These are phyloP conservation scores for Notoglanidium macrostoma DNA, from an alignment of 2,797 vertebrate genomes.

Conservation along the genomic window DNA sequence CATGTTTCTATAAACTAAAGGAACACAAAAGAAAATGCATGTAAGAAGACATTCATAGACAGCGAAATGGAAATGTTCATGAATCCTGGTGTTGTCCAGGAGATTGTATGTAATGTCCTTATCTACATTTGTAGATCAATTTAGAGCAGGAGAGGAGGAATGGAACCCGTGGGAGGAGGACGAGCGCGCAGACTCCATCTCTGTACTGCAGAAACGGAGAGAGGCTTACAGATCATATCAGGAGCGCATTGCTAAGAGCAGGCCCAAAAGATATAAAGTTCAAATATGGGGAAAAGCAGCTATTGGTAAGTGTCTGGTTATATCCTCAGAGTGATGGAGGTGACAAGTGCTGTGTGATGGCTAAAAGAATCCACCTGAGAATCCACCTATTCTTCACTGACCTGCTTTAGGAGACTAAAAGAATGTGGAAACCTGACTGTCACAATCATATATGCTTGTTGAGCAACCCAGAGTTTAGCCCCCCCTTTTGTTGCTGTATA, in stretches of 20 bases:
- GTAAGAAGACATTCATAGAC: not conserved
- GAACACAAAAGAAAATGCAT: not conserved
- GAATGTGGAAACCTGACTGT: not conserved
- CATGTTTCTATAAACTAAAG: not conserved
- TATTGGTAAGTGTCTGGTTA: constrained; percentile 78
- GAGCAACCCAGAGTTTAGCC: not conserved
- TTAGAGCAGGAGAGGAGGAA: constrained; percentile 72
- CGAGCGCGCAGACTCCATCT: constrained; percentile 80
- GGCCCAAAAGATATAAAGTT: constrained; percentile 79
- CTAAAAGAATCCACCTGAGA: not conserved
- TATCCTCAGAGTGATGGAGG: not conserved
- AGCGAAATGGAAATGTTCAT: no score
- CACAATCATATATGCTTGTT: not conserved
- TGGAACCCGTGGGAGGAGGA: constrained; percentile 97
- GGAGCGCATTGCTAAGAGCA: constrained; percentile 71
- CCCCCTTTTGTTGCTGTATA: not conserved
- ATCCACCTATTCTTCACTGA: not conserved
- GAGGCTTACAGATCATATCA: constrained; percentile 77
- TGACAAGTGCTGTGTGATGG: not conserved
- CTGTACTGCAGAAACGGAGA: constrained; percentile 77
- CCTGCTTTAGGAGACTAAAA: not conserved
- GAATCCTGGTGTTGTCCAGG: not conserved
- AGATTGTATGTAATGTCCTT: not conserved
- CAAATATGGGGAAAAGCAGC: constrained; percentile 98
- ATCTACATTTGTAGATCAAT: constrained; percentile 58